Evolutionary conservation across 2,113 vertebrate species (phyloP).

Genomic region (Meleagris gallopavo): DNA sequence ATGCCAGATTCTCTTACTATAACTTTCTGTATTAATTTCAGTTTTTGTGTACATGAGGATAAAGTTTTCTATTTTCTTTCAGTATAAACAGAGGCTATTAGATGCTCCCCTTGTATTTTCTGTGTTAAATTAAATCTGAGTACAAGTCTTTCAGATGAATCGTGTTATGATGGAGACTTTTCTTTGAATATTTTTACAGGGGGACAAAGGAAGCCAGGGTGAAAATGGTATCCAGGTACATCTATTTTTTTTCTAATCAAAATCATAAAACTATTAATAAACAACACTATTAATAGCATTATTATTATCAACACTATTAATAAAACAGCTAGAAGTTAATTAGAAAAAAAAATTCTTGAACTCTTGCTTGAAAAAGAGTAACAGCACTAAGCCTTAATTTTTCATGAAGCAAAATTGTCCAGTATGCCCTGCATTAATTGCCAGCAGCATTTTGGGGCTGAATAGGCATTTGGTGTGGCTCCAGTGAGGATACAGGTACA

Average conservation of each 20-base stretch:
- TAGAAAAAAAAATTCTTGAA: neutral
- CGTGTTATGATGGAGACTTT: neutral
- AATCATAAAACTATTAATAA: neutral
- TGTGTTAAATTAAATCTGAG: neutral
- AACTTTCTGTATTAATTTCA: neutral
- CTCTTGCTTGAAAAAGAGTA: neutral
- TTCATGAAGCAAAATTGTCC: neutral
- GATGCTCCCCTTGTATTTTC: neutral
- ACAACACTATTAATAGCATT: too few relatives aligned
- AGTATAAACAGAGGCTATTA: neutral
- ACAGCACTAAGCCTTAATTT: neutral
- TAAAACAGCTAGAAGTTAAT: neutral
- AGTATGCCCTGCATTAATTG: neutral
- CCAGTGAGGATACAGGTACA: too few relatives aligned
- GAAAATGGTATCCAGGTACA: slow-evolving; percentile 83
- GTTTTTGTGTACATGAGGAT: neutral
- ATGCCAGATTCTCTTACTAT: neutral
- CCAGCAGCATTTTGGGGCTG: neutral
- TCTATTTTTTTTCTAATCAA: neutral
- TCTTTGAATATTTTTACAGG: slow-evolving; percentile 77
- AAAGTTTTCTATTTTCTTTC: neutral
- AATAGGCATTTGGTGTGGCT: neutral
- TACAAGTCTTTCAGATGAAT: neutral
- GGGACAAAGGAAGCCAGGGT: slow-evolving; percentile 82
- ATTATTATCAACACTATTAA: neutral